Evolutionary conservation across 2,113 vertebrate genomes (phyloP).

Genomic region (Cinclus cinclus): DNA sequence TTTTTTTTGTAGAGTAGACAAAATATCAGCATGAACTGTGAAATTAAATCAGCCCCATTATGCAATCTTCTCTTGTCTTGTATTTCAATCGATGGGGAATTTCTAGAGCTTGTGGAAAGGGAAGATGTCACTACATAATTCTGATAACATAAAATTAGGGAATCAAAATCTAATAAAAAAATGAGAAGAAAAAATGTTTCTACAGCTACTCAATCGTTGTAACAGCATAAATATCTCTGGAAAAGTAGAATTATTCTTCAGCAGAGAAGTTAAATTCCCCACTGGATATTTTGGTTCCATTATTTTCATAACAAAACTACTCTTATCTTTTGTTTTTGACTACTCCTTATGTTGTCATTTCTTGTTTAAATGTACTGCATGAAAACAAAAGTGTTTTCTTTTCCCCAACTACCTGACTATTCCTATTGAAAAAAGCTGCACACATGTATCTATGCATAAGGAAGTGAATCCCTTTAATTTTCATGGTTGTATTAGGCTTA

Average conservation of each 20-base stretch:
- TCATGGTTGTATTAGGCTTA: not conserved
- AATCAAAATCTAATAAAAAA: not conserved
- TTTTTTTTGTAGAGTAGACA: constrained; percentile 18
- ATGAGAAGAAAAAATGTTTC: not conserved
- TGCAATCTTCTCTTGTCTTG: not conserved
- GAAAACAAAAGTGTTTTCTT: not conserved
- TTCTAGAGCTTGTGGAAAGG: not conserved
- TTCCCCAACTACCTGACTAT: not conserved
- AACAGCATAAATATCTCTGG: not conserved
- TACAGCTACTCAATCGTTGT: not conserved
- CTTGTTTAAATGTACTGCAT: not conserved
- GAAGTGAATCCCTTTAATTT: not conserved
- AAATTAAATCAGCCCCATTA: not conserved
- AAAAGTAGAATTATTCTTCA: not conserved
- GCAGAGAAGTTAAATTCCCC: not conserved
- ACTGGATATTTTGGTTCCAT: not conserved
- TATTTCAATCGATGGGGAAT: not conserved
- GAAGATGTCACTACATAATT: not conserved
- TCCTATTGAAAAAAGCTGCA: not conserved
- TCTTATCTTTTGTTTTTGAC: not conserved
- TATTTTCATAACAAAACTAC: not conserved
- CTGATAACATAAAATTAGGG: not conserved
- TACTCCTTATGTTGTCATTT: not conserved
- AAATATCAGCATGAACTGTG: not conserved
- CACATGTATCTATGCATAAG: not conserved